Percentiles rank a stretch among this genome's conserved stretches.
phyloP scores from a whole-genome alignment of 2,797 vertebrate genomes.

The Malurus leucopterus region DNA sequence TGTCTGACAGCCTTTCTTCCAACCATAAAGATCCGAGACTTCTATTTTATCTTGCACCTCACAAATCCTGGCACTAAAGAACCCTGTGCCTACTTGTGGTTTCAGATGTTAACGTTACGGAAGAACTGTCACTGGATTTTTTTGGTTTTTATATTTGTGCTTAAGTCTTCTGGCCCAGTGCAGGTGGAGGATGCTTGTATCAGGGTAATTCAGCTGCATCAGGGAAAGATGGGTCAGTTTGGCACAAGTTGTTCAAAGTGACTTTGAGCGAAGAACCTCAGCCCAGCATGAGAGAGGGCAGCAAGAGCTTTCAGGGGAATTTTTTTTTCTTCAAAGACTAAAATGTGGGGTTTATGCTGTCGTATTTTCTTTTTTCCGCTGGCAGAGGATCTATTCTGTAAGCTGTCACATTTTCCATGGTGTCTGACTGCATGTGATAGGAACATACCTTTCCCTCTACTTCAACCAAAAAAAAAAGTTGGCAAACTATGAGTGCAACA shows the following conservation, averaged over 20 bases:
- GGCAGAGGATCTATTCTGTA: background rate
- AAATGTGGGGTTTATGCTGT: background rate
- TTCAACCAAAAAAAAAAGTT: background rate
- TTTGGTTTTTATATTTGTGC: background rate
- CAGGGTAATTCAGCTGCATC: background rate
- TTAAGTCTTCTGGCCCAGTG: background rate
- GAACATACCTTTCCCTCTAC: background rate
- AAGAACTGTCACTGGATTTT: background rate
- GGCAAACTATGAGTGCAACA: background rate
- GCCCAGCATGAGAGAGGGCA: background rate
- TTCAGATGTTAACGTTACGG: background rate
- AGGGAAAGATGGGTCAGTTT: background rate
- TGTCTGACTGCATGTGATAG: background rate
- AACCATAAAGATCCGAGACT: background rate
- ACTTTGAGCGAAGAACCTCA: background rate
- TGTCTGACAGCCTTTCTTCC: background rate
- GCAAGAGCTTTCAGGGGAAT: background rate
- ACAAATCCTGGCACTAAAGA: accelerated
- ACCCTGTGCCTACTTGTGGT: background rate
- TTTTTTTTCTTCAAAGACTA: background rate
- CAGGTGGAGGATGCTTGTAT: background rate
- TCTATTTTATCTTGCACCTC: background rate
- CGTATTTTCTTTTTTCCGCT: background rate
- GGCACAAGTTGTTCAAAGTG: background rate
- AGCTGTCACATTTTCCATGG: background rate